Base-by-base conservation (phyloP, 2,888 invertebrate genomes). In the Eucera pruinosa region DNA sequence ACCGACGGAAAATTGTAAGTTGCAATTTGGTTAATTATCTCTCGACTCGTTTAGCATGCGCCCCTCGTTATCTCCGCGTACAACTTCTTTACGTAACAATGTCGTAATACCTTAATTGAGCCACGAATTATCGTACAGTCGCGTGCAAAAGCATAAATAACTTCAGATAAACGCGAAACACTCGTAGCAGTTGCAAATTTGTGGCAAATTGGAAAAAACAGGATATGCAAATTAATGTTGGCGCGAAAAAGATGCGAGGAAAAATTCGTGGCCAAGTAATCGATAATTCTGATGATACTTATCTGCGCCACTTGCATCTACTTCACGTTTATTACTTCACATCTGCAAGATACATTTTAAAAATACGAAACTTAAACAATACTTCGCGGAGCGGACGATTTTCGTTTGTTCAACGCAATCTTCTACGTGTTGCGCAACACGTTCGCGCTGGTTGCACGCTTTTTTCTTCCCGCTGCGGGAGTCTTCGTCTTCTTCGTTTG, bases 371-470 rank as follows among this genome's bases (percentile, higher is more conserved):
- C 7, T 5, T 18, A 50, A 11, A 25, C 11, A 54, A 41, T 20
- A 9, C 15, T n/a, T 36, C 11, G 18, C 20, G 9, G 7, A 20
- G 3, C 7, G 2, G 3, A 15, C n/a, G 0, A n/a, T 54, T 33
- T 7, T 6, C 4, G 3, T 54, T 36, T 54, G 18, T 9, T 23
- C n/a, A 13, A 47, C 3, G 2, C 25, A 47, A 61, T 54, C 25
- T 2, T 39, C 70, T 15, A 78, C 1, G 41, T 7, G 23, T 75
- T 55, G 13, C 68, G 57, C 6, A 72, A 55, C 18, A 7, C 27
- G 33, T 74, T 77, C 1, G 76, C 88, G 79, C 89, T 91, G 13
- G 71, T 80, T 6, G 77, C 81, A 18, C 86, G 86, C 54, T 88
- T 91, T 55, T 86, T 89, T n/a, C 52, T 73, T 2, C 67, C 72